Percentiles rank a stretch among this genome's conserved stretches.
Evolutionary conservation across 2,888 invertebrate species (phyloP).

Genomic region (Chouioia cunea): DNA sequence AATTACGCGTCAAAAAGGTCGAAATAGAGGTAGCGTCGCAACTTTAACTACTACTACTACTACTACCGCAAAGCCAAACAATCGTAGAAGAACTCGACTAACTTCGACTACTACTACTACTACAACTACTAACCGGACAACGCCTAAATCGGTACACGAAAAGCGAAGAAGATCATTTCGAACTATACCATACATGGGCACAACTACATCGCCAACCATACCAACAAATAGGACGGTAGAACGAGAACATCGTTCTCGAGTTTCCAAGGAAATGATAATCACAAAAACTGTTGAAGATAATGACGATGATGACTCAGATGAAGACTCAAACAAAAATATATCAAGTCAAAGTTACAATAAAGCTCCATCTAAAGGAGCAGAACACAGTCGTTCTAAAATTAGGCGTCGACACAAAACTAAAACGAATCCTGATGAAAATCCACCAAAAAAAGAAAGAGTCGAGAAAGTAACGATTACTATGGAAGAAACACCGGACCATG

Average conservation of each 20-base stretch:
- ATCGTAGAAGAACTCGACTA: conserved; percentile 30
- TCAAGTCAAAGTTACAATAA: conserved; percentile 7
- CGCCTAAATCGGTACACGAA: conserved; percentile 14
- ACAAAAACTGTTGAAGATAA: conserved; percentile 51
- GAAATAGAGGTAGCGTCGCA: conserved; percentile 6
- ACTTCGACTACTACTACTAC: conserved; percentile 19
- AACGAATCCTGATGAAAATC: conserved; percentile 25
- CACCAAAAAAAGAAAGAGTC: conserved; percentile 48
- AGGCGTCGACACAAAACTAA: conserved; percentile 11
- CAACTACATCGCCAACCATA: conserved; percentile 16
- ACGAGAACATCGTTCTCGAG: conserved; percentile 53
- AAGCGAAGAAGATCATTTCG: conserved; percentile 38
- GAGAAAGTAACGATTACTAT: conserved; percentile 53
- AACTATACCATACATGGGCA: neutral
- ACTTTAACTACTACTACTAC: neutral
- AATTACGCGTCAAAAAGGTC: conserved; percentile 22
- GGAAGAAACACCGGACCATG: conserved; percentile 55
- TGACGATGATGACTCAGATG: conserved; percentile 21
- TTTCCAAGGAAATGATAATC: conserved; percentile 57
- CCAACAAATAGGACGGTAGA: conserved; percentile 53
- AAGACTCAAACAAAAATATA: neutral
- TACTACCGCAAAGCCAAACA: conserved; percentile 5
- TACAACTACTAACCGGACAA: conserved; percentile 32
- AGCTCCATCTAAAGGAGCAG: conserved; percentile 10
- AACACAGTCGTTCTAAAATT: neutral